Evolutionary conservation across 2,113 vertebrate genomes (phyloP), one percentile per base, ranked within the genome.

Genomic region (Chaetops frenatus): DNA sequence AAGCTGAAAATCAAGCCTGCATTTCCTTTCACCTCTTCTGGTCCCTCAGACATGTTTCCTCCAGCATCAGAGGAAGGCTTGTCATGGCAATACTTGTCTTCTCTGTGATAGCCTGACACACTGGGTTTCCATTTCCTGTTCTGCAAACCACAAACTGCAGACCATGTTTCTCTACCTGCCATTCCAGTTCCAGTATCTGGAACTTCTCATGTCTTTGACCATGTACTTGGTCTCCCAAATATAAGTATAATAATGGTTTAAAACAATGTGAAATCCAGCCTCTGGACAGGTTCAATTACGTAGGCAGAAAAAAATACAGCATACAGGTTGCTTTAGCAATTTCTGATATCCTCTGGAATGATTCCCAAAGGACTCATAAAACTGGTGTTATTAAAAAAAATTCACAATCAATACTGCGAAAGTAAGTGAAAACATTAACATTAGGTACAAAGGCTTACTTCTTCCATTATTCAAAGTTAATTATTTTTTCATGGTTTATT

Each of bases 71-170:
- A 67, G 60, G 44, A 79, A 79, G 60, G 50, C 91, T 95, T 96
- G 94, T 81, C 96, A 93, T 27, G 50, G 86, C 79, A 96, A 62
- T 87, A 86, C 35, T 94, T 83, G 66, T 38, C 60, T 94, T 81
- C 70, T 94, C 62, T 5, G 3, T 13, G 35, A 40, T 57, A 66
- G 28, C 62, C 72, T 76, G 82, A 81, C 56, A 61, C 27, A 9
- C 7, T 76, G 53, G 19, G 47, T 82, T 95, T 96, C 91, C 90
- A n/a, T 79, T 81, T 57, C 54, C 82, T 90, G 33, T 60, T 78
- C 66, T 70, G 51, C 13, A 90, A 62, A 77, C 40, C 66, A 76
- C 57, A 25, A 51, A 72, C 40, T 54, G 54, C 81, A 89, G 57
- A 36, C 50, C 16, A 4, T 5, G 15, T 29, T 69, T 86, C 73